Base-by-base conservation (phyloP, 2,888 invertebrate genomes). In the Habroteleia sp. region DNA sequence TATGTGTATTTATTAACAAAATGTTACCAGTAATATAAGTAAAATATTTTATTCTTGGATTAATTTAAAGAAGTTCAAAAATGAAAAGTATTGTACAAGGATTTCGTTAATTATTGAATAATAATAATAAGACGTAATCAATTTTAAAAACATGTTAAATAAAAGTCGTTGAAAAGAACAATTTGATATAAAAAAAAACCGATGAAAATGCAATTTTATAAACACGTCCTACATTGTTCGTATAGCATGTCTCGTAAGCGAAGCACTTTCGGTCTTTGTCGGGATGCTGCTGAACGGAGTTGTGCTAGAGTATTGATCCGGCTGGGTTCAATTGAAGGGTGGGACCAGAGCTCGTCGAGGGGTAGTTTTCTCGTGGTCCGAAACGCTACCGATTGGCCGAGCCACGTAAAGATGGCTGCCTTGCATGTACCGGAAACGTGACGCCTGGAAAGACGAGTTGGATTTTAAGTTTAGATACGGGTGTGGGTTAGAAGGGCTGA, bases 391-490 rank as follows among this genome's bases (percentile, higher is more conserved):
- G 80, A 88, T 88, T 88, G 88, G 88, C 62, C 68, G 79, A 48
- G 52, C 72, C 71, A 41, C 46, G 77, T 37, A 79, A 88, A 87
- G 82, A 88, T 88, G 88, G 88, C 88, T 82, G 87, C 74, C 78
- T 58, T 37, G 54, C 81, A 81, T 83, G 83, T 83, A 83, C 82
- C 84, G 84, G 83, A 87, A 87, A 85, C 85, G 84, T 83, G 86
- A 85, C 82, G 83, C 81, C 81, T 82, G 77, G 71, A 42, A 62
- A 48, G 69, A 62, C 72, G 56, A 65, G 69, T 69, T 66, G 74
- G 76, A 78, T 75, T 77, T 62, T 68, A 44, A 75, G 50, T 23
- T 29, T 27, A 20, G 69, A 42, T 41, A 8, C 56, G 23, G 10
- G 48, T 48, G 62, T 48, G 44, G 48, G 37, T 16, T 39, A 37